Evolutionary conservation across 2,113 vertebrate species (phyloP).

Genomic region (Mandrillus leucophaeus): DNA sequence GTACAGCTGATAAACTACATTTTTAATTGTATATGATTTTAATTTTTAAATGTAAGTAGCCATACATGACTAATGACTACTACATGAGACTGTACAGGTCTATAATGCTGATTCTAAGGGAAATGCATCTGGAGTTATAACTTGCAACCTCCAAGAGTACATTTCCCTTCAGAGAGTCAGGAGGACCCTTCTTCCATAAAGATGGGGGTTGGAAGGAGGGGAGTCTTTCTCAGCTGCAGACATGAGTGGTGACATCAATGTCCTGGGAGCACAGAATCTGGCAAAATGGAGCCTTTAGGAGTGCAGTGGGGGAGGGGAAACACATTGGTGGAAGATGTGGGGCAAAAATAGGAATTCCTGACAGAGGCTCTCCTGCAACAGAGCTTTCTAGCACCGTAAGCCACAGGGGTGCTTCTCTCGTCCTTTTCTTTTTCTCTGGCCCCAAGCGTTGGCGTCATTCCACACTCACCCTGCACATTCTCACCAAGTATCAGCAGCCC

Average conservation of each 20-base stretch:
- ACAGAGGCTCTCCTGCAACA: background rate
- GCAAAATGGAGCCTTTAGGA: background rate
- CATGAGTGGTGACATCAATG: background rate
- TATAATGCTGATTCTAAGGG: background rate
- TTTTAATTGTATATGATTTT: background rate
- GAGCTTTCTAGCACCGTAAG: background rate
- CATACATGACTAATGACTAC: background rate
- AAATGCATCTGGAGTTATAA: background rate
- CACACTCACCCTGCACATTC: background rate
- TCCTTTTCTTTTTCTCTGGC: background rate
- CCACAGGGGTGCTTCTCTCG: background rate
- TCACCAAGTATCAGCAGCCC: background rate
- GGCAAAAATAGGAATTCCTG: background rate
- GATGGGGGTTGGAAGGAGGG: background rate
- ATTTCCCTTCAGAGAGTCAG: background rate
- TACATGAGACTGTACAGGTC: too few relatives aligned
- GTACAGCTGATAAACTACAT: background rate
- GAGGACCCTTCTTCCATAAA: background rate
- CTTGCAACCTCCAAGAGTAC: too few relatives aligned
- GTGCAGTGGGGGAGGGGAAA: background rate
- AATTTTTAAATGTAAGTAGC: background rate
- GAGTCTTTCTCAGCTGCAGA: background rate
- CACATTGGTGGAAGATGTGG: background rate
- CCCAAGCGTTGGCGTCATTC: background rate
- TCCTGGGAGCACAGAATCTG: background rate